Evolutionary conservation across 2,797 vertebrate species (phyloP), one percentile per base, ranked within the genome.

Genomic region (Pantherophis alleghaniensis): DNA sequence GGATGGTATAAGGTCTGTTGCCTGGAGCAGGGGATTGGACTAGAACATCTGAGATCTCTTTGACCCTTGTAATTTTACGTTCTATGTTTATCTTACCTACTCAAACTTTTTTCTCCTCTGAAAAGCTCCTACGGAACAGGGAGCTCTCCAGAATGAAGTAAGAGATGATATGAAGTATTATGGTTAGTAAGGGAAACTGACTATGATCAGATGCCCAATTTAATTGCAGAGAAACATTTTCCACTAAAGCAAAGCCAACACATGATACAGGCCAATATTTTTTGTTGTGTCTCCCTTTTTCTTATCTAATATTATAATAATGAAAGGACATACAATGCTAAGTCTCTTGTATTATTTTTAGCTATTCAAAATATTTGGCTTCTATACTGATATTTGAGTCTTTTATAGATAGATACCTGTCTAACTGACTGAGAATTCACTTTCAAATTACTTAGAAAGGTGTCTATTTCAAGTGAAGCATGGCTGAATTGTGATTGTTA

Each of bases 371-470:
- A 42, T 94, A 94, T 2, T 94, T 92, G 88, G 47, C 37, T 94
- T 95, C 88, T 61, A 91, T 89, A 91, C 32, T 94, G 87, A 93
- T n/a, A 93, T 4, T 69, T 94, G 90, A 92, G 26, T 90, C 63
- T 95, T 37, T 92, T 92, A 95, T 5, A 7, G 89, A 93, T 94
- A n/a, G 89, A 93, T 94, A 28, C 18, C 90, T 91, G 57, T 32
- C 74, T 88, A 88, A 91, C 55, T 86, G 13, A 94, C 57, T 24
- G 66, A 96, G 32, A 94, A 96, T 91, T 96, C 91, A 95, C 0
- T 92, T 90, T 96, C 92, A 59, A 20, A 94, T 94, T 93, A 79
- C 92, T 93, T 92, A 91, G 95, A 96, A 90, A 32, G 94, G 28
- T 28, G 90, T 91, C 91, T 87, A 37, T 55, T 92, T 92, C 94